These are phyloP conservation scores for Phytoseiulus persimilis DNA, from an alignment of 2,888 invertebrate genomes.

Conservation along the genomic window DNA sequence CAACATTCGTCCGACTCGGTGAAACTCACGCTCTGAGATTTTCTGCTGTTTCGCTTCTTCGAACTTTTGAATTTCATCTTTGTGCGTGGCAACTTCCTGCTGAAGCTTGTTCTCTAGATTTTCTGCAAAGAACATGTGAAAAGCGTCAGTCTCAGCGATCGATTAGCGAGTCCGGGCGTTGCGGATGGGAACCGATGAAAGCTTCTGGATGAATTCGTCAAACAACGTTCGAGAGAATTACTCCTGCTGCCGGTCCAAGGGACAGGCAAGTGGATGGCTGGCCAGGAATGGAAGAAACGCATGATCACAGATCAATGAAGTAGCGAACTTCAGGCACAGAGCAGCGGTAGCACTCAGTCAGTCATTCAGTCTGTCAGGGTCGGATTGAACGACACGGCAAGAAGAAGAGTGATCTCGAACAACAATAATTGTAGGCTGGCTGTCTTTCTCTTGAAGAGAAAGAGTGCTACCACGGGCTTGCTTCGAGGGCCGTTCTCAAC, in stretches of 20 bases:
- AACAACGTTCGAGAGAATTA: not conserved
- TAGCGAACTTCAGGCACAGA: not conserved
- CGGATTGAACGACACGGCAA: not conserved
- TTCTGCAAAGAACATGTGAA: not conserved
- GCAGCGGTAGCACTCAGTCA: not conserved
- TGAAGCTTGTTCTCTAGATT: slow-evolving; percentile 26
- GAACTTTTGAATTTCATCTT: slow-evolving; percentile 8
- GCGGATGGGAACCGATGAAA: not conserved
- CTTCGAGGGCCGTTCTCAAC: not conserved
- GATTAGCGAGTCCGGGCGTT: not conserved
- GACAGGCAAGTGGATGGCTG: not conserved
- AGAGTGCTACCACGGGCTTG: not conserved
- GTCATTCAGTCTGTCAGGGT: not conserved
- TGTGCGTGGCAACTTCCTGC: slow-evolving; percentile 18
- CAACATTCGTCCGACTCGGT: not conserved
- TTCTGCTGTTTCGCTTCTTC: slow-evolving; percentile 21
- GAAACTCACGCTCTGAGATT: slow-evolving; percentile 18
- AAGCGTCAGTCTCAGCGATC: not conserved
- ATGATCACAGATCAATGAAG: not conserved
- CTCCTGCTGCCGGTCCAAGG: not conserved
- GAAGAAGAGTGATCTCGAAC: not conserved
- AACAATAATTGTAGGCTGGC: not conserved
- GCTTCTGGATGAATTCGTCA: not conserved
- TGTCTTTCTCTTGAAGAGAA: not conserved
- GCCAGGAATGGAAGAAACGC: not conserved